These are phyloP conservation scores for Triplophysa siluroides DNA, from an alignment of 2,113 vertebrate genomes.

Conservation along the genomic window DNA sequence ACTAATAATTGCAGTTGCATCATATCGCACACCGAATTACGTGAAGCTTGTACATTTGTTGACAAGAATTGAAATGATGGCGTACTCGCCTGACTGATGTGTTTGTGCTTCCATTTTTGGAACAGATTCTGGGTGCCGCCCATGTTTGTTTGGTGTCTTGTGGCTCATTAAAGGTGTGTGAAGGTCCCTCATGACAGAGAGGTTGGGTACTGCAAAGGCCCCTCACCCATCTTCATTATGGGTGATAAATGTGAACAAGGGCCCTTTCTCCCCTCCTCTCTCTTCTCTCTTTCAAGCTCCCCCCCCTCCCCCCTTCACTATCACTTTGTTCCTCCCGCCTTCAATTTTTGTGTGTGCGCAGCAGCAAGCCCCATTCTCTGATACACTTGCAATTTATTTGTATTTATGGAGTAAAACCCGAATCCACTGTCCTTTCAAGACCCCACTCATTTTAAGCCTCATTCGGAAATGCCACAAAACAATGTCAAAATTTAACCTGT, in stretches of 20 bases:
- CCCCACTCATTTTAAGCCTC: background rate
- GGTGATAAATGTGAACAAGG: conserved; percentile 48
- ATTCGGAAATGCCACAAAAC: background rate
- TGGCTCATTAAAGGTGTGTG: conserved; percentile 46
- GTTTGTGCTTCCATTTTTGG: background rate
- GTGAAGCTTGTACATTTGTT: background rate
- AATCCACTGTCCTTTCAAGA: background rate
- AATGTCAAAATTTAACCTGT: background rate
- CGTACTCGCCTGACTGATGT: background rate
- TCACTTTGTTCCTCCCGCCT: conserved; percentile 11
- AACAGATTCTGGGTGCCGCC: conserved; percentile 30
- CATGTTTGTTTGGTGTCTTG: conserved; percentile 35
- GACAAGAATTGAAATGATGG: background rate
- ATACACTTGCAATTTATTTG: conserved; percentile 6
- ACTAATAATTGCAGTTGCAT: background rate
- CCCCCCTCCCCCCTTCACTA: conserved; percentile 18
- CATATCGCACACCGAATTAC: conserved; percentile 11
- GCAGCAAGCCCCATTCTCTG: background rate
- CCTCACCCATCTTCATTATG: conserved; percentile 42
- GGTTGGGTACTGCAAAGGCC: conserved; percentile 27
- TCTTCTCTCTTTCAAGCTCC: conserved; percentile 3
- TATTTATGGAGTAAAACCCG: background rate
- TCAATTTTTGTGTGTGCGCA: conserved; percentile 15
- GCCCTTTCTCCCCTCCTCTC: background rate
- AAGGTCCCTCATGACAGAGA: conserved; percentile 31